Evolutionary conservation across 1,140 invertebrate species (phyloP), one percentile per base, ranked within the genome.

Genomic region (Copidosoma floridanum): DNA sequence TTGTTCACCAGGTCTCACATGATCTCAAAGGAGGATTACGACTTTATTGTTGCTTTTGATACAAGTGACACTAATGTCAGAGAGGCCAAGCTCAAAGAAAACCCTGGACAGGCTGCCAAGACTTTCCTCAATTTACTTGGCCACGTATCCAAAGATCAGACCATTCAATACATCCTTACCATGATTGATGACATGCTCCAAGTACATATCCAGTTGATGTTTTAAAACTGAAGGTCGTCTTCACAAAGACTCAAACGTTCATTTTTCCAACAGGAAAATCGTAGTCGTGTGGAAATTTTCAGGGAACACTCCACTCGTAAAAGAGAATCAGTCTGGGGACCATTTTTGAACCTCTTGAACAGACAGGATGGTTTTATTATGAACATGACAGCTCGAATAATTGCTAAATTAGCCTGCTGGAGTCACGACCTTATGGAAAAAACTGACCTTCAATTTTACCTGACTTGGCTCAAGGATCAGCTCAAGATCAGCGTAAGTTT

Each of bases 321-420:
- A 66, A 90, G 89, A 73, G 94, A 92, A 79, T 90, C 92, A 21
- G 87, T 95, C 16, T 99, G 95, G 91, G 89, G 90, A n/a, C 93
- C 95, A 48, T 99, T 99, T 77, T 83, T 99, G 29, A 97, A 96
- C 72, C 82, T 99, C 59, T 82, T 99, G 23, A 97, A 98, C 73
- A 88, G 96, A 68, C 91, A 93, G 65, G 97, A 99, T 82, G 89
- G 90, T 58, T 99, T 99, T 79, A 98, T 99, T 63, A 93, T 95
- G 68, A 98, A 99, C 76, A 98, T 99, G 94, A 93, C 96, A 6
- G 93, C 95, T 27, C 85, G 95, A 54, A 98, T 99, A 68, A 91
- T 99, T 69, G 95, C 97, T 18, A 99, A 99, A 82, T 88, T 99
- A 46, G 97, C 97, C 5, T 99, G 97, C 79, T 99, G 95, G 94